Conservation (phyloP, 1,140 invertebrate genomes). For the Pseudomyrmex flavicornis region DNA sequence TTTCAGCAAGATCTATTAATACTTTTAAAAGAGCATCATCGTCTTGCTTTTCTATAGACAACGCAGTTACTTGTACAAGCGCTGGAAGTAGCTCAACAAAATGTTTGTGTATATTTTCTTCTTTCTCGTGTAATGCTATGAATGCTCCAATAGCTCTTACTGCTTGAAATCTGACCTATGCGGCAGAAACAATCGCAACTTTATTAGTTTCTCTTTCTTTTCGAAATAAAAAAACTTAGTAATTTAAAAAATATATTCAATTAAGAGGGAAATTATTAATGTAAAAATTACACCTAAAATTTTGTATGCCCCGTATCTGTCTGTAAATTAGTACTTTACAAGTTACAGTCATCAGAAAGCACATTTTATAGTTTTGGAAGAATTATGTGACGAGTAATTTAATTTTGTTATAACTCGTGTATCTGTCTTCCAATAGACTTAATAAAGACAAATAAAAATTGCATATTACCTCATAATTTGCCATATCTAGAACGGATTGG, state of each 20-base stretch:
- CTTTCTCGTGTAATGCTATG: constrained; percentile 96
- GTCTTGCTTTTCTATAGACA: constrained; percentile 93
- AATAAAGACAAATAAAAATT: constrained; percentile 19
- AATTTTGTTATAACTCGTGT: constrained; percentile 73
- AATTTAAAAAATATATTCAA: constrained; percentile 8
- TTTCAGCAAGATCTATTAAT: constrained; percentile 97
- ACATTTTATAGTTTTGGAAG: constrained; percentile 77
- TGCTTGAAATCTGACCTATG: constrained; percentile 91
- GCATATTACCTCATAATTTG: constrained; percentile 87
- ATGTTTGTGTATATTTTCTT: constrained; percentile 93
- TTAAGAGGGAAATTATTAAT: constrained; percentile 3
- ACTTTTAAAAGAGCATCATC: constrained; percentile 96
- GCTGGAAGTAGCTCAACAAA: constrained; percentile 94
- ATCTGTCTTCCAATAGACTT: constrained; percentile 77
- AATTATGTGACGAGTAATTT: constrained; percentile 76
- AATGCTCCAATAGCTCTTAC: constrained; percentile 95
- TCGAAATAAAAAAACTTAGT: constrained; percentile 9
- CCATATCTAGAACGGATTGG: constrained; percentile 90
- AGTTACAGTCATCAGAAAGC: constrained; percentile 85
- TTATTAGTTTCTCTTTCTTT: constrained; percentile 4
- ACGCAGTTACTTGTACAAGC: constrained; percentile 89
- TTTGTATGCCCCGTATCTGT: constrained; percentile 84
- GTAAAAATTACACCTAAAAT: background rate
- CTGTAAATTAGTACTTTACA: constrained; percentile 83
- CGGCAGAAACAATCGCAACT: constrained; percentile 28